Evolutionary conservation across 2,888 invertebrate genomes (phyloP).

Genomic region (Ectemnius cavifrons): DNA sequence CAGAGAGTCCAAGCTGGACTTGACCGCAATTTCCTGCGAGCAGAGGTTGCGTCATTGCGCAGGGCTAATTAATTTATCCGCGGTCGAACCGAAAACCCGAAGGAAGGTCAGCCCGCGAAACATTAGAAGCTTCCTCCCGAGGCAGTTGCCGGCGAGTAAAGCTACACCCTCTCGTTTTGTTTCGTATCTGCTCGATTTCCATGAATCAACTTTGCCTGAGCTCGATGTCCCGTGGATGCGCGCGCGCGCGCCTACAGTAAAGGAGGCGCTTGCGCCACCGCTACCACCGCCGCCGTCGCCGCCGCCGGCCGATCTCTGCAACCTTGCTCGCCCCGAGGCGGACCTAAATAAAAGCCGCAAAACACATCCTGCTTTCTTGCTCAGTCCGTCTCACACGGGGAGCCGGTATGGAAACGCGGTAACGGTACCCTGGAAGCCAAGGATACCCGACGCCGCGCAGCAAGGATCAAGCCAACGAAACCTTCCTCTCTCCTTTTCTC

Average conservation of each 20-base stretch:
- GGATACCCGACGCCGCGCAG: constrained; percentile 47
- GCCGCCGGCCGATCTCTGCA: constrained; percentile 27
- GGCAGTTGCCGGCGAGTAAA: constrained; percentile 29
- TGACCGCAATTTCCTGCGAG: background rate
- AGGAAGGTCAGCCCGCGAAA: constrained; percentile 17
- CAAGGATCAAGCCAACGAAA: constrained; percentile 47
- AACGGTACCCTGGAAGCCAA: constrained; percentile 57
- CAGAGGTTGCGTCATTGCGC: background rate
- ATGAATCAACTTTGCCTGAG: constrained; percentile 37
- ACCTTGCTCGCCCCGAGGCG: constrained; percentile 43
- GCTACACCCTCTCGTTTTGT: constrained; percentile 47
- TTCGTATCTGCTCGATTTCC: constrained; percentile 51
- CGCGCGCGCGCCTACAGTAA: too few relatives aligned
- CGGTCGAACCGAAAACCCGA: constrained; percentile 6
- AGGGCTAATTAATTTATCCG: constrained; percentile 16
- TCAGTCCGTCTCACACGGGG: background rate
- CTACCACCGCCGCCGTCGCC: background rate
- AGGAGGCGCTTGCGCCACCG: constrained; percentile 1
- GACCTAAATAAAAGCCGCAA: constrained; percentile 45
- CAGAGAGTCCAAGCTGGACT: background rate
- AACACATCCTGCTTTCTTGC: constrained; percentile 34
- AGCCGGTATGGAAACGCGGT: constrained; percentile 45
- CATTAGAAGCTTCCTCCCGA: constrained; percentile 40
- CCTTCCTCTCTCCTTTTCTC: constrained; percentile 26
- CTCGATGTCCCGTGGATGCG: constrained; percentile 13